Evolutionary conservation across 2,888 invertebrate genomes (phyloP), one percentile per base, ranked within the genome.

Genomic region (Choristoneura rosaceana): DNA sequence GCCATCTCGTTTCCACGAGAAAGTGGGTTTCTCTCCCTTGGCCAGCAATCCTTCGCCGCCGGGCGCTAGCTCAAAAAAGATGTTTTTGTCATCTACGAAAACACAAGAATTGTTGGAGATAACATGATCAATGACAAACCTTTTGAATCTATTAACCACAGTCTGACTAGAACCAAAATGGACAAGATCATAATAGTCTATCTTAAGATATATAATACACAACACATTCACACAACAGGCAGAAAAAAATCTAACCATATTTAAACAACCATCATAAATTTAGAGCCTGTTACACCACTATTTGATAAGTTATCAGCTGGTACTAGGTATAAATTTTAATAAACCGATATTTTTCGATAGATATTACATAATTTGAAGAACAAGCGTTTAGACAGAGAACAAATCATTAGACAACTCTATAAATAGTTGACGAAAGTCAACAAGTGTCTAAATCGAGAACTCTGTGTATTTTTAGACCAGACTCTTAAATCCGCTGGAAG

Each of bases 1-100:
- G 0, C 98, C 98, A 85, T 98, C 98, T 68, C 97, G 96, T 81
- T 97, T 97, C 98, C 98, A 98, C 17, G 95, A 91, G 89, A 98
- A 98, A 9, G 94, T 89, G 0, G 98, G 95, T 80, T 97, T 96
- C 86, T 97, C 96, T 0, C 98, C 98, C 60, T 96, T 95, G 3
- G 96, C 93, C 68, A 96, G 88, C 9, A 96, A 90, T 50, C 96
- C 95, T 69, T 95, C 95, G 70, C 96, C 95, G 0, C 96, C 96
- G 66, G 96, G 96, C 0, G 94, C 93, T 74, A 98, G 91, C 70
- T 97, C 97, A 34, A 96, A 96, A 86, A 98, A 98, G 3, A 98
- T 95, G 81, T 97, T 96, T 86, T 97, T 98, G 79, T 97, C 97
- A 87, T 97, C 98, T 96, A 83, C 4, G 70, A 75, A 71, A 61